phyloP scores from a whole-genome alignment of 2,797 vertebrate genomes.

The Argya squamiceps region DNA sequence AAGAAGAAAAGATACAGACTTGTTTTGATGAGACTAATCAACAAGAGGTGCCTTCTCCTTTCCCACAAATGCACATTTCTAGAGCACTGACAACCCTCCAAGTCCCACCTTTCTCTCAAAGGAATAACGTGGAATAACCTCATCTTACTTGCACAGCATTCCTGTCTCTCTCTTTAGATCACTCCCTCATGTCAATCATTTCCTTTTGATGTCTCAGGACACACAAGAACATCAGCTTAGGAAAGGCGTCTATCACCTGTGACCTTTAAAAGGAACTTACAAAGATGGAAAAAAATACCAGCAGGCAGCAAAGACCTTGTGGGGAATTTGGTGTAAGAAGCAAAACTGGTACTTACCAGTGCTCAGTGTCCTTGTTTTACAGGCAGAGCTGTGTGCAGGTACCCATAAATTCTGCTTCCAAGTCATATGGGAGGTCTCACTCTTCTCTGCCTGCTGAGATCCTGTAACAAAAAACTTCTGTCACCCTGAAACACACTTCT shows the following conservation, averaged over 20 bases:
- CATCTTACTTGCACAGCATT: not conserved
- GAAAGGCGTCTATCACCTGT: not conserved
- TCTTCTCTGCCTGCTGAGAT: not conserved
- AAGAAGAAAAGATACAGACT: not conserved
- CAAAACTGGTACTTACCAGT: not conserved
- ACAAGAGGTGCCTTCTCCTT: not conserved
- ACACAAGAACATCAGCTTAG: not conserved
- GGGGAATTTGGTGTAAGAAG: not conserved
- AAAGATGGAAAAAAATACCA: not conserved
- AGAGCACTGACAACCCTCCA: not conserved
- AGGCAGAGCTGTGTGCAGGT: fast-evolving
- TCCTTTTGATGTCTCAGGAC: not conserved
- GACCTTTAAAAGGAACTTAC: not conserved
- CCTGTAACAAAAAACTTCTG: not conserved
- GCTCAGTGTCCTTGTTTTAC: not conserved
- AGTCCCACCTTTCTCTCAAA: not conserved
- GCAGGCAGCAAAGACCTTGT: not conserved
- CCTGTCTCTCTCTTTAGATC: not conserved
- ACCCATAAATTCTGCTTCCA: not conserved
- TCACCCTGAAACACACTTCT: not conserved
- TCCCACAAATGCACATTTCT: not conserved
- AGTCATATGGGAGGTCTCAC: fast-evolving
- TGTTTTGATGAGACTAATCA: not conserved
- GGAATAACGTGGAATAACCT: not conserved
- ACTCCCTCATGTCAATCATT: not conserved